These are phyloP conservation scores for Mormyrus iriodes DNA, from an alignment of 2,113 vertebrate species.

Conservation along the genomic window DNA sequence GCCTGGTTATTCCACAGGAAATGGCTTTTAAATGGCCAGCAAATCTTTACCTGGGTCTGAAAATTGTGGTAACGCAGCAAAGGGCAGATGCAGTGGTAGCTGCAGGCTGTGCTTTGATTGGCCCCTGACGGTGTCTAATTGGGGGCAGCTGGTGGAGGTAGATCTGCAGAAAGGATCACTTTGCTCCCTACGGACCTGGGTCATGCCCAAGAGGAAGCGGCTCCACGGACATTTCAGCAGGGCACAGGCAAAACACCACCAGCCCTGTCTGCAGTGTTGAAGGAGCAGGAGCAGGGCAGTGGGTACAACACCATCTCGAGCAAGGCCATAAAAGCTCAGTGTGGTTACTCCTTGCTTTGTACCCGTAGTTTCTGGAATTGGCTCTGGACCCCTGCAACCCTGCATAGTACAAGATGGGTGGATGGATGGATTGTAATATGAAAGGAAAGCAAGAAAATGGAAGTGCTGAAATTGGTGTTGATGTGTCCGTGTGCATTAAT, in stretches of 20 bases:
- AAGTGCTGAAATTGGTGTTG: background rate
- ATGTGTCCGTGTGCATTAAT: background rate
- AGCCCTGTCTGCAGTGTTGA: constrained; percentile 6
- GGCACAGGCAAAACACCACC: constrained; percentile 20
- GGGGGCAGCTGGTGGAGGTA: constrained; percentile 20
- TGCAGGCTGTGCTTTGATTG: constrained; percentile 16
- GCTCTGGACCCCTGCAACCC: too few species aligned
- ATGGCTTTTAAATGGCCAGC: constrained; percentile 31
- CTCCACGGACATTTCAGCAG: background rate
- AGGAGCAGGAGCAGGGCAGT: too few species aligned
- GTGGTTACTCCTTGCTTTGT: background rate
- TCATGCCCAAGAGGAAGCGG: background rate
- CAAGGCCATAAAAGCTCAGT: background rate
- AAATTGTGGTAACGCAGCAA: background rate
- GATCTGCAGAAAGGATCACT: background rate
- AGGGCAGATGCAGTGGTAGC: constrained; percentile 19
- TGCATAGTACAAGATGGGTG: background rate
- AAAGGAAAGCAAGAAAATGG: background rate
- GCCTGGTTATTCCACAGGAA: constrained; percentile 20
- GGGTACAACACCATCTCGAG: too few species aligned
- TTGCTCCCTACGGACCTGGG: background rate
- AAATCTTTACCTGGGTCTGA: background rate
- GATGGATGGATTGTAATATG: background rate
- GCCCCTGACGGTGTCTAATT: constrained; percentile 25
- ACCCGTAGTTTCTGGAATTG: background rate